Base-by-base conservation (phyloP, 2,113 vertebrate species). In the Ondatra zibethicus region DNA sequence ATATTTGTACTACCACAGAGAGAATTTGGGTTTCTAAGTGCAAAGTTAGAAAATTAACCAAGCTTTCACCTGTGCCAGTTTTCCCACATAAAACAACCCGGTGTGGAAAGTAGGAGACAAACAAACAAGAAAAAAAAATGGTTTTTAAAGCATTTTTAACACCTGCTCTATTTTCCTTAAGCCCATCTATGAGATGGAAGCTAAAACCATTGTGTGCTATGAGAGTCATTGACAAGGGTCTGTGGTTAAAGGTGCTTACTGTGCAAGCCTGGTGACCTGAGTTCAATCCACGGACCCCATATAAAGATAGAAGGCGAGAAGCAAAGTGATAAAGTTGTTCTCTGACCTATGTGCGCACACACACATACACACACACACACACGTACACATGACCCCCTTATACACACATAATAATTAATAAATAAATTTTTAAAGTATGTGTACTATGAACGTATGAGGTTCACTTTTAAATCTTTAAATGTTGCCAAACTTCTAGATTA, bases 1-100 rank as follows among this genome's bases (percentile, higher is more conserved):
- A 89, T 82, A 97, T 96, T 95, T 97, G 66, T 92, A 89, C 81
- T 82, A 89, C 76, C 45, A 96, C 19, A 65, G 3, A 72, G 88
- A 96, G n/a, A 95, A 95, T n/a, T 88, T 39, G 65, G 27, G 9
- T 50, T 89, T 92, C 58, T 95, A 82, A 95, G 81, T 88, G 92
- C 45, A 94, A 92, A 86, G 76, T 75, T 58, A 91, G 78, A 93
- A 89, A 82, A 92, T 72, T 73, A 89, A 96, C 75, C 36, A 91
- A 93, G 89, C 87, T 85, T 96, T 92, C n/a, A 65, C n/a, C 85
- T 92, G 92, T 12, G 19, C 55, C 85, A 91, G 10, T 52, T 93
- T 88, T 94, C 42, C n/a, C 72, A 17, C 42, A 36, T 68, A 85
- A 96, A 91, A 93, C 39, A 66, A 68, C 52, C 73, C 55, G 72